Conservation (phyloP, 1,140 invertebrate genomes). For the Drosophila saltans region DNA sequence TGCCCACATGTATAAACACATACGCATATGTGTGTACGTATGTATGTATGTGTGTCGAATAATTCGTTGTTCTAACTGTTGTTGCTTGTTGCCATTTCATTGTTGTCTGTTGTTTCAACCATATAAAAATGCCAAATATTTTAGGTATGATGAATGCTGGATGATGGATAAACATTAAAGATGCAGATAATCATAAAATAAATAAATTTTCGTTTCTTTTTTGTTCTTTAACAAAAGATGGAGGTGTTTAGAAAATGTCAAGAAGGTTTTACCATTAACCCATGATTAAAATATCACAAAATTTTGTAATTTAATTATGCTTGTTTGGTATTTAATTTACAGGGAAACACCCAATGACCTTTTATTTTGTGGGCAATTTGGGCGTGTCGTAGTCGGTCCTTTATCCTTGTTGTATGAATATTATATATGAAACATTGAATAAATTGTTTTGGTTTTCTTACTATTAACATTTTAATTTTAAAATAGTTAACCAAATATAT, state of each 20-base stretch:
- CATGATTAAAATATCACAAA: neutral
- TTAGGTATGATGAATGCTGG: neutral
- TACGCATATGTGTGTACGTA: neutral
- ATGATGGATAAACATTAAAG: neutral
- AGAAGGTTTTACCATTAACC: neutral
- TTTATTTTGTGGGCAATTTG: no score
- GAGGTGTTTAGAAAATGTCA: neutral
- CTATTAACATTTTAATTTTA: no score
- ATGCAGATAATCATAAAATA: slow-evolving; percentile 7
- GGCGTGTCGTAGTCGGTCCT: no score
- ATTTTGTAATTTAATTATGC: no score
- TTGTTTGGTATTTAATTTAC: no score
- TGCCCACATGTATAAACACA: neutral
- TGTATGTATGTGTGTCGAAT: slow-evolving; percentile 11
- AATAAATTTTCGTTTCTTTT: slow-evolving; percentile 5
- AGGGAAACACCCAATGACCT: no score
- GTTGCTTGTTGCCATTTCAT: slow-evolving; percentile 16
- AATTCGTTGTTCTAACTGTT: slow-evolving; percentile 12
- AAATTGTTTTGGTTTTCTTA: no score
- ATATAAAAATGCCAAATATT: slow-evolving; percentile 7
- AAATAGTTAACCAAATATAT: no score
- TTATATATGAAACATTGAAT: no score
- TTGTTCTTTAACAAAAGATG: neutral
- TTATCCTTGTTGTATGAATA: no score
- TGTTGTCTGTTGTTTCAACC: slow-evolving; percentile 17